phyloP scores from a whole-genome alignment of 2,113 vertebrate genomes.

The Strix uralensis region DNA sequence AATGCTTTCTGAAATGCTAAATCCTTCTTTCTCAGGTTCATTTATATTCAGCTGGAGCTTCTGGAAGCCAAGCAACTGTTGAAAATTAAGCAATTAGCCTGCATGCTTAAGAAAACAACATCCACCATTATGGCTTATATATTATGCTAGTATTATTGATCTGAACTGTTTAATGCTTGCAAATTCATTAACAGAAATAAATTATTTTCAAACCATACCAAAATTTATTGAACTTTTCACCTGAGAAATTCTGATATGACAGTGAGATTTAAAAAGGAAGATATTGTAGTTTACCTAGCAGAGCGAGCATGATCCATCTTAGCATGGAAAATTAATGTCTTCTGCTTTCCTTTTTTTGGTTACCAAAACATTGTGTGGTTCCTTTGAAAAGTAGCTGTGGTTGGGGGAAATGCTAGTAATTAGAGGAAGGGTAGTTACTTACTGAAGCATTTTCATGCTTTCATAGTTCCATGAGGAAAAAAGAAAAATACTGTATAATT shows the following conservation, averaged over 20 bases:
- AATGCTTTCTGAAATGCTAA: conserved; percentile 46
- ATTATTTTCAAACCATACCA: neutral
- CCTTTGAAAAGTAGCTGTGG: neutral
- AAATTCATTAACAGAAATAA: neutral
- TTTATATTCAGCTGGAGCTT: conserved; percentile 38
- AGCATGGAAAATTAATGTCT: neutral
- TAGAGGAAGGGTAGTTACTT: neutral
- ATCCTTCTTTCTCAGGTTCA: conserved; percentile 17
- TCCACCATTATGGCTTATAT: neutral
- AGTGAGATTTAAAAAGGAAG: neutral
- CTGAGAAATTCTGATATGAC: neutral
- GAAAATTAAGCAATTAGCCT: conserved; percentile 29
- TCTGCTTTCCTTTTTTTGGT: neutral
- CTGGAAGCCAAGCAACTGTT: conserved; percentile 23
- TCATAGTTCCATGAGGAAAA: neutral
- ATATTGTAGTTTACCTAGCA: neutral
- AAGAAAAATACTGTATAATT: neutral
- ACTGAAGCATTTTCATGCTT: neutral
- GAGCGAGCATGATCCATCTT: neutral
- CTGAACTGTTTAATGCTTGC: neutral
- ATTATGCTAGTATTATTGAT: neutral
- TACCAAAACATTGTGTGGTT: neutral
- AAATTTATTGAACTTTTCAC: neutral
- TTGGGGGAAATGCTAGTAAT: neutral
- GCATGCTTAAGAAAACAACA: neutral